These are phyloP conservation scores for Crossaster papposus DNA, from an alignment of 53 echinoderm and acorn worm genomes.

Conservation along the genomic window DNA sequence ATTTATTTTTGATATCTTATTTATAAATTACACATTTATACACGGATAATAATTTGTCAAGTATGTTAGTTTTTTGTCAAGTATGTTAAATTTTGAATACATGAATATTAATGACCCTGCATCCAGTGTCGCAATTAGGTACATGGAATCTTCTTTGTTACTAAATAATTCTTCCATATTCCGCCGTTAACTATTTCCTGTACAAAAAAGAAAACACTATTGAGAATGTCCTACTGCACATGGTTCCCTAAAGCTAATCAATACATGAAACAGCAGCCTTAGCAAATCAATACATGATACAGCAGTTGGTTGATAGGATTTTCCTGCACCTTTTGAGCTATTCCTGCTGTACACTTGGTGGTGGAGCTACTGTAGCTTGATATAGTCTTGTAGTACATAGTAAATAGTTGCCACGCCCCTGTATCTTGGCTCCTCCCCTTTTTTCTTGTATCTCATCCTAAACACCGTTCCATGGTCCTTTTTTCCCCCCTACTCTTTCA, in stretches of 20 bases:
- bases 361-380: constrained; percentile 11
- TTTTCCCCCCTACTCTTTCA: constrained; percentile 26
- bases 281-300: background rate
- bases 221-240: no score
- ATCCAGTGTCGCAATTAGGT: no score
- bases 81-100: background rate
- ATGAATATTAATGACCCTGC: background rate
- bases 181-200: background rate
- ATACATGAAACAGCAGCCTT: no score
- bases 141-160: no score
- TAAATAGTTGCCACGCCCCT: background rate
- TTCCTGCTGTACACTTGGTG: background rate
- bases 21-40: no score
- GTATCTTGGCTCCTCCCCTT: background rate
- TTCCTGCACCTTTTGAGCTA: background rate
- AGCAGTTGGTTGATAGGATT: background rate
- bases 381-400: background rate
- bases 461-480: constrained; percentile 56
- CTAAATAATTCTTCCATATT: no score
- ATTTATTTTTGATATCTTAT: no score
- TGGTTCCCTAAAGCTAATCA: no score
- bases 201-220: no score
- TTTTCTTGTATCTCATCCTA: constrained; percentile 43
- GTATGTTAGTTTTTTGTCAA: background rate
- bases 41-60: no score